A percentile compares a stretch with the other conserved stretches of the same genome.
These are phyloP conservation scores for Verasper variegatus DNA, from an alignment of 2,113 vertebrate species.

Conservation along the genomic window DNA sequence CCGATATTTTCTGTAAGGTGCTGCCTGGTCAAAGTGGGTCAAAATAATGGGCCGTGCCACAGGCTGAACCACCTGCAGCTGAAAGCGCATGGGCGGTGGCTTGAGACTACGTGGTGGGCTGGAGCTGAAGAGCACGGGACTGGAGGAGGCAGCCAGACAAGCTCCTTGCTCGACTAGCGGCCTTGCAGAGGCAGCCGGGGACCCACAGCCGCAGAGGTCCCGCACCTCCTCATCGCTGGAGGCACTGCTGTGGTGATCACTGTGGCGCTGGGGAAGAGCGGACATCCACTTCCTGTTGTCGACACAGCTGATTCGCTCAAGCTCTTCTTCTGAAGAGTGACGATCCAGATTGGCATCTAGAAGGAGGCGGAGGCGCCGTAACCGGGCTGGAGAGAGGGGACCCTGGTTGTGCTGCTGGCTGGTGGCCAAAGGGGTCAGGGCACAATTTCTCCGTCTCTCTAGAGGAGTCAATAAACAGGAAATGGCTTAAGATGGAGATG, in stretches of 20 bases:
- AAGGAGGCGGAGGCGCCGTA: slow-evolving; percentile 85
- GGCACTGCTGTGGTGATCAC: slow-evolving; percentile 84
- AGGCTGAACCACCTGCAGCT: slow-evolving; percentile 79
- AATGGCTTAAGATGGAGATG: slow-evolving; percentile 12
- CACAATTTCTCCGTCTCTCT: slow-evolving; percentile 89
- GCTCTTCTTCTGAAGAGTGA: slow-evolving; percentile 92
- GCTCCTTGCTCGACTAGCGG: slow-evolving; percentile 52
- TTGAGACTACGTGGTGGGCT: slow-evolving; percentile 90
- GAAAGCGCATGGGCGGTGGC: slow-evolving; percentile 80
- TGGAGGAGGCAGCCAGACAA: slow-evolving; percentile 78
- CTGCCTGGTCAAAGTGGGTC: slow-evolving; percentile 87
- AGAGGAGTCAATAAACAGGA: slow-evolving; percentile 36
- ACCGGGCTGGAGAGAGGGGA: slow-evolving; percentile 82
- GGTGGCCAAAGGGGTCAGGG: slow-evolving; percentile 87
- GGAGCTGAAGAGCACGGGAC: slow-evolving; percentile 90
- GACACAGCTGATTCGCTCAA: slow-evolving; percentile 87
- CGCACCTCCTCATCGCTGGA: slow-evolving; percentile 94
- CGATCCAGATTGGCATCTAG: slow-evolving; percentile 88
- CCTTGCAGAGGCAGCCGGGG: slow-evolving; percentile 56
- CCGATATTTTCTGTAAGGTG: slow-evolving; percentile 88
- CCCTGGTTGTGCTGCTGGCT: slow-evolving; percentile 92
- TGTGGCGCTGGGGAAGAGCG: slow-evolving; percentile 75
- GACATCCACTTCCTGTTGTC: slow-evolving; percentile 89
- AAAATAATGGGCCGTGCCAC: slow-evolving; percentile 85
- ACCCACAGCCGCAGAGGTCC: slow-evolving; percentile 83